Base-by-base conservation (phyloP, 1,140 invertebrate genomes). In the Lutraria rhynchaena region DNA sequence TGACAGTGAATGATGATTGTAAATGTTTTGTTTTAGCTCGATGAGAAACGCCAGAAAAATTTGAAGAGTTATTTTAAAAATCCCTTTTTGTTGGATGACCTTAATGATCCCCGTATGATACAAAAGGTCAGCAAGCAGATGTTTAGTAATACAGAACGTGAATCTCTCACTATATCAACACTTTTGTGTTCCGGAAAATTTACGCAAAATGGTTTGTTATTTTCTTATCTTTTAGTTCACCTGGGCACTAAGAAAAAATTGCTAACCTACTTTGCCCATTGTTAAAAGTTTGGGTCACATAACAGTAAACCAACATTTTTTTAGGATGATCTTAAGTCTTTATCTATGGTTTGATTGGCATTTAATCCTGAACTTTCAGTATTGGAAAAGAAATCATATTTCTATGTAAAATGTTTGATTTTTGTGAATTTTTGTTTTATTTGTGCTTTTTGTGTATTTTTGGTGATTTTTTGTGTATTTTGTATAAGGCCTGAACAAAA, bases 101-200 rank as follows among this genome's bases (percentile, higher is more conserved):
- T 83, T 33, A 85, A 82, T 53, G 83, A 85, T 35, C 77, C 85
- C 0, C 69, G 69, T 37, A 80, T 70, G 15, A 83, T 70, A 33
- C 58, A 57, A n/a, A 37, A 19, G 51, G 17, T 55, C 51, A 67
- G 33, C 37, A 67, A 67, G 31, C 71, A 41, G 4, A 58, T 74
- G 71, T 69, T 70, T 37, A 69, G 67, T 22, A 31, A 46, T 49
- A 80, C 73, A 41, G 69, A 81, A 35, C 24, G 57, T 90, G 98
- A 99, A 92, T 94, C 94, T 4, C 95, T 98, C n/a, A 95, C 94
- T 29, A 94, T 99, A 0, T 94, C 94, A 77, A 98, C 97, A 0
- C 89, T 97, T 13, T 93, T 99, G 0, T 98, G 97, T 90, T 99
- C 98, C 37, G 99, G 98, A 19, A 99, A 99, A 92, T 93, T 99